These are phyloP conservation scores for Meriones psammophilus DNA, from an alignment of 2,797 vertebrate species.

Conservation along the genomic window DNA sequence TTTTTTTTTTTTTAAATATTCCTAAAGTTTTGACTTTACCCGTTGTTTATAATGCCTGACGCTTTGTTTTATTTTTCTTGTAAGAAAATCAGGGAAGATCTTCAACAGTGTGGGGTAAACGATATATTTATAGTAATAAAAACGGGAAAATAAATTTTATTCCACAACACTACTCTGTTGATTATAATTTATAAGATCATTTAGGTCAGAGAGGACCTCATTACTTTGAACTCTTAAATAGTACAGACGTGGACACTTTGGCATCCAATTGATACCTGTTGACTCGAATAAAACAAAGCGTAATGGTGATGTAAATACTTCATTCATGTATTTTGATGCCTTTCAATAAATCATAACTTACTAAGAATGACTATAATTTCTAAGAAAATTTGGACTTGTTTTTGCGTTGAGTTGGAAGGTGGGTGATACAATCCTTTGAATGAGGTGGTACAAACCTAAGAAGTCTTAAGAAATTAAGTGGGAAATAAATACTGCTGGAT, in stretches of 20 bases:
- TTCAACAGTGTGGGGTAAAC: slow-evolving; percentile 51
- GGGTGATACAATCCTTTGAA: slow-evolving; percentile 23
- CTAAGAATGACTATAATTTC: slow-evolving; percentile 27
- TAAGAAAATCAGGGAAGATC: background rate
- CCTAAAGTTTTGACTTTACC: slow-evolving; percentile 59
- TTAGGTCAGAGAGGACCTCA: background rate
- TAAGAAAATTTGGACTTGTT: background rate
- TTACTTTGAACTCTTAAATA: slow-evolving; percentile 43
- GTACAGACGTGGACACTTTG: background rate
- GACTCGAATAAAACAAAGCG: slow-evolving; percentile 56
- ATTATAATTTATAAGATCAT: slow-evolving; percentile 48
- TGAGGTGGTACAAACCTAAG: background rate
- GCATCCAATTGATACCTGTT: slow-evolving; percentile 68
- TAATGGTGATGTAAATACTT: slow-evolving; percentile 23
- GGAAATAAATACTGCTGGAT: background rate
- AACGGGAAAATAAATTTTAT: slow-evolving; percentile 39
- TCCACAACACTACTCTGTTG: slow-evolving; percentile 22
- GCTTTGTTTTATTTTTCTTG: slow-evolving; percentile 16
- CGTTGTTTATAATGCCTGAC: slow-evolving; percentile 40
- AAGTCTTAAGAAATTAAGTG: slow-evolving; percentile 57
- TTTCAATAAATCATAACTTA: slow-evolving; percentile 34
- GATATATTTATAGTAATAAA: slow-evolving; percentile 28
- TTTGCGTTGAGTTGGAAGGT: slow-evolving; percentile 56
- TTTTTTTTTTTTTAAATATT: background rate
- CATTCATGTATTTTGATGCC: background rate